A percentile compares a stretch with the other conserved stretches of the same genome.
phyloP scores from a whole-genome alignment of 1,140 invertebrate species.

The Geopemphigus sp. region DNA sequence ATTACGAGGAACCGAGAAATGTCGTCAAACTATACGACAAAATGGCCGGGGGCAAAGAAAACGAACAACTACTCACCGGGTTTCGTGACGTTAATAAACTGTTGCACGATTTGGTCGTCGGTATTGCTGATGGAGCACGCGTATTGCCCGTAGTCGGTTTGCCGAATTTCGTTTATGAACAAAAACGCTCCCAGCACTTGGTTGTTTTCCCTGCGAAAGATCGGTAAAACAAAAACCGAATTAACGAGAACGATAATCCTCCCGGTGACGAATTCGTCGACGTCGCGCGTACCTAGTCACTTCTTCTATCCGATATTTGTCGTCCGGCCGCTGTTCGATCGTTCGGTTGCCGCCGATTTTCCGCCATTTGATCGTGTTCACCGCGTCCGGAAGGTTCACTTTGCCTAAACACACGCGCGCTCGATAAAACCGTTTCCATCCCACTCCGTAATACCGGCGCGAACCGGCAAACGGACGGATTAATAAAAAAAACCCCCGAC shows the following conservation, averaged over 20 bases:
- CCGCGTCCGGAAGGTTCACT: conserved; percentile 69
- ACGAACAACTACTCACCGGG: conserved; percentile 54
- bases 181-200: conserved; percentile 71
- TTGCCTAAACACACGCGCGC: conserved; percentile 54
- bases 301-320: conserved; percentile 16
- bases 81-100: conserved; percentile 57
- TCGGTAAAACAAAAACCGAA: conserved; percentile 43
- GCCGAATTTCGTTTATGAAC: conserved; percentile 61
- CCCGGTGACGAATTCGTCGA: background rate
- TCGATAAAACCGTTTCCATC: too few relatives aligned
- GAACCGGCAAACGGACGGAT: too few relatives aligned
- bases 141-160: conserved; percentile 68
- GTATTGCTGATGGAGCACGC: conserved; percentile 62
- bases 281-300: conserved; percentile 6
- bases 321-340: conserved; percentile 15
- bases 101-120: conserved; percentile 57
- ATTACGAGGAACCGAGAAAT: too few relatives aligned
- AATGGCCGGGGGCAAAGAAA: background rate
- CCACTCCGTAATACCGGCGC: too few relatives aligned
- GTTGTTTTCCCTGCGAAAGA: conserved; percentile 63
- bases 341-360: conserved; percentile 60
- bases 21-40: too few relatives aligned
- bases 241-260: background rate
- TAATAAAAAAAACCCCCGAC: too few relatives aligned
- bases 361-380: conserved; percentile 66